These are phyloP conservation scores for Caenorhabditis sp. DNA, from an alignment of 2,888 invertebrate species.

Conservation along the genomic window DNA sequence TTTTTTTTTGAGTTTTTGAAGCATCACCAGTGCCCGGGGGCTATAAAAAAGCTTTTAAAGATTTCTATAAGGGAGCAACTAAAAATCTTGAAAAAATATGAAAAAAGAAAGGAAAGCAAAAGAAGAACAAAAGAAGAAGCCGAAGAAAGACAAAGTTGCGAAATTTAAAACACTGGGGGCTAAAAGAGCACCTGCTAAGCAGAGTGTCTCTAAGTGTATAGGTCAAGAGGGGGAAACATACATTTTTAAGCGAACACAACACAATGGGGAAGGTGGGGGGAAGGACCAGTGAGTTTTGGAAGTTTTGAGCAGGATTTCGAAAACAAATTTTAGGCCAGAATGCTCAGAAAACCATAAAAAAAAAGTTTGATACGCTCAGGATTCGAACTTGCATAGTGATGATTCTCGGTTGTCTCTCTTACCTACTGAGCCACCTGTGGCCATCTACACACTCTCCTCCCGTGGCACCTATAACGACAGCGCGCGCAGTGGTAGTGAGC, in stretches of 20 bases:
- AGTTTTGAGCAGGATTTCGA: neutral
- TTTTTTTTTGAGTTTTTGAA: slow-evolving; percentile 5
- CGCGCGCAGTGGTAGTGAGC: too few species aligned
- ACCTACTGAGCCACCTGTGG: too few species aligned
- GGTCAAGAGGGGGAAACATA: slow-evolving; percentile 34
- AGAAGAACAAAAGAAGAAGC: slow-evolving; percentile 24
- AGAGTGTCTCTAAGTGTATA: slow-evolving; percentile 20
- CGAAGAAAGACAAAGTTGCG: too few species aligned
- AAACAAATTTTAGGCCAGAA: neutral
- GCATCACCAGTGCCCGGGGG: slow-evolving; percentile 5
- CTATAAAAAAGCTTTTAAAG: slow-evolving; percentile 33
- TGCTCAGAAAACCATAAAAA: neutral
- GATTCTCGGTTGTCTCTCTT: too few species aligned
- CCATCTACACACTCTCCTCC: too few species aligned
- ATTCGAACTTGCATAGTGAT: too few species aligned
- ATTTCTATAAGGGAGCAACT: neutral
- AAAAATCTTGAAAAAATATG: neutral
- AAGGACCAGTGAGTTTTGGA: neutral
- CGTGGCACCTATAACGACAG: too few species aligned
- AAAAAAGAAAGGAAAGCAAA: neutral
- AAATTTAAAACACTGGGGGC: slow-evolving; percentile 7
- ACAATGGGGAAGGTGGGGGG: too few species aligned
- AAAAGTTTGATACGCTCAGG: neutral
- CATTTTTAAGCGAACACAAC: slow-evolving; percentile 33
- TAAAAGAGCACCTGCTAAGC: slow-evolving; percentile 23